A percentile compares a stretch with the other conserved stretches of the same genome.
These are phyloP conservation scores for Maconellicoccus hirsutus DNA, from an alignment of 1,140 invertebrate genomes.

Conservation along the genomic window DNA sequence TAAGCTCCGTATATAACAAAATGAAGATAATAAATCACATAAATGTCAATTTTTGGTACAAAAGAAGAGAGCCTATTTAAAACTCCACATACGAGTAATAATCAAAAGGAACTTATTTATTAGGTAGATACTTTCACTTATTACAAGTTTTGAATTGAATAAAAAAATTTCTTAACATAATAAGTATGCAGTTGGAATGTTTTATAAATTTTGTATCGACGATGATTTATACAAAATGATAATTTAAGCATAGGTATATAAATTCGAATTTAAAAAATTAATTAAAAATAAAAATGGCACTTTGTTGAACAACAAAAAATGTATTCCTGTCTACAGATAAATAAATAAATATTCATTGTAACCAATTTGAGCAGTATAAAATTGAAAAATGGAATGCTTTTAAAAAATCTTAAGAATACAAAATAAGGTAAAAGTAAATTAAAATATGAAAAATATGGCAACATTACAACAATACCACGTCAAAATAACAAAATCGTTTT, in stretches of 20 bases:
- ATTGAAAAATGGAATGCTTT: background rate
- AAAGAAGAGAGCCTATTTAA: background rate
- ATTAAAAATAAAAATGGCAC: background rate
- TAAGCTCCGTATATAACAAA: background rate
- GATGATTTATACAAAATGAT: too few species aligned
- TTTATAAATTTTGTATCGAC: too few species aligned
- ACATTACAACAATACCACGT: too few species aligned
- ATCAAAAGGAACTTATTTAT: background rate
- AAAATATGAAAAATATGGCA: background rate
- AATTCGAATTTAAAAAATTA: too few species aligned
- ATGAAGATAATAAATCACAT: constrained; percentile 1
- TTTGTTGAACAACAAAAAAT: background rate
- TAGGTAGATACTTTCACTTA: background rate
- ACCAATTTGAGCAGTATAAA: background rate
- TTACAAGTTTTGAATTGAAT: background rate
- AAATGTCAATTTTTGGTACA: background rate
- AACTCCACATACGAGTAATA: background rate
- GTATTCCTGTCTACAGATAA: background rate
- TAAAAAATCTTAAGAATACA: too few species aligned
- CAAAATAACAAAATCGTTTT: too few species aligned
- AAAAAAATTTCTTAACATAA: background rate
- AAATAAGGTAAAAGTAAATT: background rate
- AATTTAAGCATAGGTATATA: too few species aligned
- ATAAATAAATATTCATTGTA: background rate
- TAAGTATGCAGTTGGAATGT: too few species aligned